These are phyloP conservation scores for Lasioglossum marginatum DNA, from an alignment of 2,888 invertebrate species.

Conservation along the genomic window DNA sequence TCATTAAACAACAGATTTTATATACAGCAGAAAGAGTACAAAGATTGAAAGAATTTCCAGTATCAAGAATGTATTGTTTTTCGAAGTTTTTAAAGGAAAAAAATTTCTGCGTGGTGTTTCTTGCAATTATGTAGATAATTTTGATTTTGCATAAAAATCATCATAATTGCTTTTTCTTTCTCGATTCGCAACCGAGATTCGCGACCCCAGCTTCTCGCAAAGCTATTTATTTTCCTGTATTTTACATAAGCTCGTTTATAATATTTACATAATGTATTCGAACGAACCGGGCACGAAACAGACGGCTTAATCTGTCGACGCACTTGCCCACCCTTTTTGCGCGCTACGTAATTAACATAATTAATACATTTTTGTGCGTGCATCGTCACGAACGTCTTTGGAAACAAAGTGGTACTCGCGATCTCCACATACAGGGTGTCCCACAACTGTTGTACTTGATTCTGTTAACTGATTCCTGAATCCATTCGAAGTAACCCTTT, in stretches of 20 bases:
- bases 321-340: neutral
- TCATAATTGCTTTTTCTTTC: neutral
- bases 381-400: neutral
- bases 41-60: too few species aligned
- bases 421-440: too few species aligned
- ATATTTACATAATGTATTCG: neutral
- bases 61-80: too few species aligned
- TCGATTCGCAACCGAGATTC: neutral
- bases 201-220: neutral
- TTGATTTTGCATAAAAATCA: neutral
- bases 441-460: too few species aligned
- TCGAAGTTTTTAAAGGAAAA: too few species aligned
- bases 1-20: too few species aligned
- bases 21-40: too few species aligned
- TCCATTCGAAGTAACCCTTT: too few species aligned
- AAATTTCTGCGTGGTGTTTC: too few species aligned
- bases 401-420: too few species aligned
- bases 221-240: neutral
- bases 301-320: neutral
- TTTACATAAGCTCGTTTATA: slow-evolving; percentile 5
- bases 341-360: neutral
- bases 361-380: neutral
- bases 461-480: too few species aligned
- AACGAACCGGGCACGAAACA: neutral
- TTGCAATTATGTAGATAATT: neutral